phyloP scores from a whole-genome alignment of 2,888 invertebrate genomes.

The Blera fallax region DNA sequence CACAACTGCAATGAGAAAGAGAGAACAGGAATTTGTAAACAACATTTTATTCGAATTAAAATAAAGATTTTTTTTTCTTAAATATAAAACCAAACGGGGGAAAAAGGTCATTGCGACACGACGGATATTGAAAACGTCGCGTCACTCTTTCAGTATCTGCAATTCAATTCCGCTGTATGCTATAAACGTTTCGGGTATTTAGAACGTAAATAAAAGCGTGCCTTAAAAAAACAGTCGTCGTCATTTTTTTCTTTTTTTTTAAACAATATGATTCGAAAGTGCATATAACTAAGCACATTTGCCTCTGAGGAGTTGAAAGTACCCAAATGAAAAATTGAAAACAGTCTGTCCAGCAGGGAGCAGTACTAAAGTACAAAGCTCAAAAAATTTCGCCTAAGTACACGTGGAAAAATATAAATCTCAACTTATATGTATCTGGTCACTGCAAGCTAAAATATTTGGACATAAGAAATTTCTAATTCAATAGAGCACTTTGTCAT shows the following conservation, averaged over 20 bases:
- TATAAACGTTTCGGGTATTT: background rate
- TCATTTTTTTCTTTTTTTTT: background rate
- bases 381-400: too few species aligned
- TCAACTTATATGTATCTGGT: too few species aligned
- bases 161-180: slow-evolving; percentile 1
- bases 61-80: background rate
- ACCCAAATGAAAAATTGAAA: background rate
- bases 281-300: background rate
- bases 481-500: too few species aligned
- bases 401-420: too few species aligned
- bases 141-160: background rate
- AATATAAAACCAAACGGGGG: background rate
- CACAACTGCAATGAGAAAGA: slow-evolving; percentile 89
- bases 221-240: background rate
- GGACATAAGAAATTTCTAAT: too few species aligned
- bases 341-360: background rate
- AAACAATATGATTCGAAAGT: background rate
- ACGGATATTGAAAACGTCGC: background rate
- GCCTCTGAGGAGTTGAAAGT: background rate
- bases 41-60: slow-evolving; percentile 10
- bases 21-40: slow-evolving; percentile 38
- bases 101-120: background rate
- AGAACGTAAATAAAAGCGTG: slow-evolving; percentile 2
- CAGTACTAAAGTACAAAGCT: background rate
- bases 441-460: too few species aligned